Evolutionary conservation across 2,888 invertebrate species (phyloP).

Genomic region (Conomelus anceps): DNA sequence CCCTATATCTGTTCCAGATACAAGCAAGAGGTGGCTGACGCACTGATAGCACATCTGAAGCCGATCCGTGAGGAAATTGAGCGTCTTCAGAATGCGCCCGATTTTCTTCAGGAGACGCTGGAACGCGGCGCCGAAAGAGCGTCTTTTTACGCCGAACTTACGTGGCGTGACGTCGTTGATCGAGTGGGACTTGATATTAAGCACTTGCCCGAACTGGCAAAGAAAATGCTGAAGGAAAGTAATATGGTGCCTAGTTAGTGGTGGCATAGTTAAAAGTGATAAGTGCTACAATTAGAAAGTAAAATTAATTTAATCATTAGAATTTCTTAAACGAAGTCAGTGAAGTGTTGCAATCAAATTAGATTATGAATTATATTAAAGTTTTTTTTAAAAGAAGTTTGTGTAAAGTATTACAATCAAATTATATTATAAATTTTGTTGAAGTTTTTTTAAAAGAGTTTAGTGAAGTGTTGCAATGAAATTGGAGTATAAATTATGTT

Average conservation of each 20-base stretch:
- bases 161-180: slow-evolving; percentile 56
- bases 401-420: too few relatives aligned
- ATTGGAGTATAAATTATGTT: too few relatives aligned
- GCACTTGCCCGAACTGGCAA: slow-evolving; percentile 20
- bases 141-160: slow-evolving; percentile 51
- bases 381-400: too few relatives aligned
- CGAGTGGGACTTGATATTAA: slow-evolving; percentile 49
- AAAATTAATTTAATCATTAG: too few relatives aligned
- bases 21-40: slow-evolving; percentile 65
- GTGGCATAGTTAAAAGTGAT: too few relatives aligned
- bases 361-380: too few relatives aligned
- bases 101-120: slow-evolving; percentile 57
- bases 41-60: slow-evolving; percentile 58
- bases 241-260: not conserved
- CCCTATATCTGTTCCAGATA: slow-evolving; percentile 56
- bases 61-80: slow-evolving; percentile 61
- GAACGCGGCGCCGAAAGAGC: slow-evolving; percentile 59
- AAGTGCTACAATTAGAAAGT: too few relatives aligned
- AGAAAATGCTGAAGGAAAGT: not conserved
- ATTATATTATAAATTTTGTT: too few relatives aligned
- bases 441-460: too few relatives aligned
- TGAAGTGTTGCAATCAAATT: too few relatives aligned
- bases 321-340: too few relatives aligned
- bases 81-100: slow-evolving; percentile 52
- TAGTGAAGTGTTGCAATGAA: too few relatives aligned